Conservation (phyloP, 2,888 invertebrate genomes). For the Mythimna albipuncta region DNA sequence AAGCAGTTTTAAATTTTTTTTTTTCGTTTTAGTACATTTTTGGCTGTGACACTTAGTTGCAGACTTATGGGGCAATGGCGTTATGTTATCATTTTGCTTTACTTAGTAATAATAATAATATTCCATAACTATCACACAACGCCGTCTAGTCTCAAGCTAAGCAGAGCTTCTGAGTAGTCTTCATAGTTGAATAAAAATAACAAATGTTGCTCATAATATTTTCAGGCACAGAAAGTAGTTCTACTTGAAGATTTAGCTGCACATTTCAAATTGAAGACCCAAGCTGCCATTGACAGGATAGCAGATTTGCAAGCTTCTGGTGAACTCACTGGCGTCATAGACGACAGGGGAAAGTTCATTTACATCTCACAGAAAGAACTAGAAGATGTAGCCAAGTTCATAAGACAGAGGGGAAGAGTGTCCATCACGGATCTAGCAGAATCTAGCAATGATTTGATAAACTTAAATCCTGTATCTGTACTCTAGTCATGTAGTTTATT, state of each 20-base stretch:
- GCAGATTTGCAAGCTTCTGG: conserved; percentile 95
- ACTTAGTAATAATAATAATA: no score
- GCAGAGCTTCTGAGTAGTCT: neutral
- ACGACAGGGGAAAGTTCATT: conserved; percentile 99
- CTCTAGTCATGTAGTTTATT: conserved; percentile 61
- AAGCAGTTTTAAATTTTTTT: no score
- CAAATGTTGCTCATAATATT: conserved; percentile 55
- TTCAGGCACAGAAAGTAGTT: conserved; percentile 96
- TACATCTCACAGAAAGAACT: conserved; percentile 98
- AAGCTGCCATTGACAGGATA: conserved; percentile 96
- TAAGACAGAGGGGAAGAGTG: conserved; percentile 98
- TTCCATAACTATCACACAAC: no score
- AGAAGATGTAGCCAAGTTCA: conserved; percentile 98
- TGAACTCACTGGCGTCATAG: conserved; percentile 98
- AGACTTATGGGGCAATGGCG: no score
- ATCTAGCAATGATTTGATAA: conserved; percentile 97
- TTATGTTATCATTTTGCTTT: no score
- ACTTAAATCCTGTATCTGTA: conserved; percentile 92
- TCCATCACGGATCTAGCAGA: conserved; percentile 98
- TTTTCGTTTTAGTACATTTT: no score
- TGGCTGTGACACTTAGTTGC: no score
- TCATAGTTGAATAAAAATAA: neutral
- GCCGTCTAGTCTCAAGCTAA: no score
- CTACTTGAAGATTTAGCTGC: conserved; percentile 98
- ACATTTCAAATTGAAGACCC: conserved; percentile 97